These are phyloP conservation scores for Hippocampus zosterae DNA, from an alignment of 2,113 vertebrate species.

Conservation along the genomic window DNA sequence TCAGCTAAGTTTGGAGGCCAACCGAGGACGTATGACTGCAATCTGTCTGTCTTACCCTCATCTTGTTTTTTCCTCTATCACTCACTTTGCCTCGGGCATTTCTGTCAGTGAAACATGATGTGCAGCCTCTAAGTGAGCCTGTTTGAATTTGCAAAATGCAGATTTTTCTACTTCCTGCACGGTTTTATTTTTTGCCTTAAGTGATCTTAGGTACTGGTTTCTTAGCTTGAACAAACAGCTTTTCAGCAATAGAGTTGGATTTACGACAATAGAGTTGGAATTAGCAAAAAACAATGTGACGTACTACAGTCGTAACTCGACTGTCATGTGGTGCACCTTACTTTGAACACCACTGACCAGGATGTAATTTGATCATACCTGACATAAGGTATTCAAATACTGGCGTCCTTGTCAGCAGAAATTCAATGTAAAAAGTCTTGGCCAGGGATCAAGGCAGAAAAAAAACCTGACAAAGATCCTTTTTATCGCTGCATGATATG, in stretches of 20 bases:
- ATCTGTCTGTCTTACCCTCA: slow-evolving; percentile 2
- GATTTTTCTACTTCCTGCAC: slow-evolving; percentile 47
- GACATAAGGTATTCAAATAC: background rate
- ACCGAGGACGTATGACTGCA: background rate
- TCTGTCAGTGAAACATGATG: slow-evolving; percentile 47
- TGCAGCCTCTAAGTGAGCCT: slow-evolving; percentile 49
- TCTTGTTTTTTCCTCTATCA: slow-evolving; percentile 17
- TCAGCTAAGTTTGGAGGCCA: background rate
- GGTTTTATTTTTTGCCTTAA: slow-evolving; percentile 27
- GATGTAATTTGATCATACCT: background rate
- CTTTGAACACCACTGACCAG: background rate
- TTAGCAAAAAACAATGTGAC: background rate
- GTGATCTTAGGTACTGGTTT: slow-evolving; percentile 22
- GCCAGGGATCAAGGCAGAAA: background rate
- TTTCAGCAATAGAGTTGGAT: slow-evolving; percentile 3
- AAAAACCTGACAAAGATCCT: background rate
- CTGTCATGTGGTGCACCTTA: background rate
- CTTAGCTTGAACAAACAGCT: slow-evolving; percentile 7
- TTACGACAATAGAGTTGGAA: slow-evolving; percentile 2
- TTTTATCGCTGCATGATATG: background rate
- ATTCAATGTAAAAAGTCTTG: background rate
- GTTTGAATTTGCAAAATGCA: slow-evolving; percentile 41
- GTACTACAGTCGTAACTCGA: background rate
- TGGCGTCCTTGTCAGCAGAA: background rate
- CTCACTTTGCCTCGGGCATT: slow-evolving; percentile 28